Base-by-base conservation (phyloP, 2,797 vertebrate species). In the Siniperca scherzeri region DNA sequence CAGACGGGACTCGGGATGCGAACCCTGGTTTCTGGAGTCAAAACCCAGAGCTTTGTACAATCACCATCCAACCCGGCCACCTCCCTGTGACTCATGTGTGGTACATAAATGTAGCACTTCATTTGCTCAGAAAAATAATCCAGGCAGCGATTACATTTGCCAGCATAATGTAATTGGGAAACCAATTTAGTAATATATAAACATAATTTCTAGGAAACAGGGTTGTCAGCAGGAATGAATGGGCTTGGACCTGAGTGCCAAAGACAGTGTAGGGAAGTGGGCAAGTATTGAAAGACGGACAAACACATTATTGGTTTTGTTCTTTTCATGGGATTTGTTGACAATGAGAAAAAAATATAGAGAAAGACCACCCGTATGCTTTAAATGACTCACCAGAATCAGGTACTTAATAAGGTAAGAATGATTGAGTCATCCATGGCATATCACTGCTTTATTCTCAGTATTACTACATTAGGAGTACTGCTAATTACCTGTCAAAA, bases 401-500 rank as follows among this genome's bases (percentile, higher is more conserved):
- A 36, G 42, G 1, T 67, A 46, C 38, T 25, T 38, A 78, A 21
- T 62, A 19, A 57, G 27, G 52, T 48, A 14, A 68, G 19, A 83
- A 21, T 40, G 44, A 55, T 2, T 38, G n/a, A 56, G 42, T 65
- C 57, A 62, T 62, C 57, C 48, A 30, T 59, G 42, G 30, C 7
- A 38, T 38, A 46, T 55, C 25, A 27, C 22, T 27, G n/a, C 19
- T 65, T 72, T n/a, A 74, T 46, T 73, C 22, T n/a, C 44, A 52
- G 16, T 17, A 46, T 53, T 61, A 64, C 27, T 36, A 48, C 11
- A 44, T 57, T 48, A 48, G 46, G 44, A 60, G 40, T 52, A 40
- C 40, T 64, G 6, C 48, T 72, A 70, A 83, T 70, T 22, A 77
- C 14, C 11, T 60, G 33, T 64, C 62, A 65, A 81, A 68, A 78